Evolutionary conservation across 2,797 vertebrate genomes (phyloP), one percentile per base, ranked within the genome.

Genomic region (Propithecus perrieri): DNA sequence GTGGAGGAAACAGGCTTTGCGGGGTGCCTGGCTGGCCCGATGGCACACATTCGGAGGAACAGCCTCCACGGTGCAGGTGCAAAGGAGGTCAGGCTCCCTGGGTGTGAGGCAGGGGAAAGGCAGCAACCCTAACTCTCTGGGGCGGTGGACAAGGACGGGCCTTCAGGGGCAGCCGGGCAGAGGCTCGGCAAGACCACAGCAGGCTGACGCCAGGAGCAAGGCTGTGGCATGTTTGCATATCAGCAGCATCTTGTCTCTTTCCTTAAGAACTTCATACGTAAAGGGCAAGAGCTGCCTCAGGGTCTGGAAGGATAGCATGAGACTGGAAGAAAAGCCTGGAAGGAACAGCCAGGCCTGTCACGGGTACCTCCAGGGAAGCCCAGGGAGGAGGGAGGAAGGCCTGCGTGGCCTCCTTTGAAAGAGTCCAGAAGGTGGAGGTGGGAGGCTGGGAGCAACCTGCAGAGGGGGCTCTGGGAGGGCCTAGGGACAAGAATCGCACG

Each of bases 241-340:
- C 3, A 53, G 71, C 6, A 46, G 69, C 55, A 41, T 28, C 50
- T 88, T 48, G 22, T 80, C 57, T 89, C 78, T 95, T 90, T 93
- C 50, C 59, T 75, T 78, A 89, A 85, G 89, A 81, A 89, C 59
- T 53, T 91, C 26, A 59, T 33, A n/a, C 13, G 61, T 48, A 84
- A 91, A 84, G 50, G 71, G 57, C 94, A 95, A 80, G 92, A 85
- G 61, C 28, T 61, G 71, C 92, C 59, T 55, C 59, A 8, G 80
- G 90, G 50, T 80, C 76, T 57, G 35, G 48, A 50, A 79, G 72
- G 71, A 87, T 6, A 41, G 46, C 10, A 3, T 10, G 74, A 41
- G n/a, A 53, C 33, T 41, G 35, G 50, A 92, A 63, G 50, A 75
- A 78, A 89, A 72, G 50, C 78, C 80, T 89, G 46, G 69, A 86